Percentiles rank a stretch among this genome's conserved stretches.
These are phyloP conservation scores for Mesitornis unicolor DNA, from an alignment of 2,113 vertebrate species.

Conservation along the genomic window DNA sequence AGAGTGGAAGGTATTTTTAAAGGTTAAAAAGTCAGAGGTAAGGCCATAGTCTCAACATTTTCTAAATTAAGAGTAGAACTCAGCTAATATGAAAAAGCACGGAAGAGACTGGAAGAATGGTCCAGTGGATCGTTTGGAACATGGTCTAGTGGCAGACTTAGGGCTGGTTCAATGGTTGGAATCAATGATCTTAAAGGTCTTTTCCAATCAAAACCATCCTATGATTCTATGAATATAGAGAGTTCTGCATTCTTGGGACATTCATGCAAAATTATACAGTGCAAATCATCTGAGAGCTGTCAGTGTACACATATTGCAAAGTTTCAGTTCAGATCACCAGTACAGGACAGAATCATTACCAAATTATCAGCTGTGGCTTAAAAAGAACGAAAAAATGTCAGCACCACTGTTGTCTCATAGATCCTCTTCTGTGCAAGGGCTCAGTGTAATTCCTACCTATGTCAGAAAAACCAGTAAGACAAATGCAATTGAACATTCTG, in stretches of 20 bases:
- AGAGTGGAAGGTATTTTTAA: not conserved
- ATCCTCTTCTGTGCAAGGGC: conserved; percentile 77
- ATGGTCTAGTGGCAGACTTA: too few species aligned
- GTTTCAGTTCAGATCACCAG: not conserved
- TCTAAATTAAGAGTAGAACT: not conserved
- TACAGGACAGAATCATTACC: not conserved
- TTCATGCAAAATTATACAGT: not conserved
- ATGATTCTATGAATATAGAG: too few species aligned
- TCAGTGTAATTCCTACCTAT: conserved; percentile 79
- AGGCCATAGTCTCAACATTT: not conserved
- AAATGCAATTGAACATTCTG: not conserved
- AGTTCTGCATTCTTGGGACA: not conserved
- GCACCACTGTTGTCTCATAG: conserved; percentile 78
- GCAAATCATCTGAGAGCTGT: not conserved
- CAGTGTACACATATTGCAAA: not conserved
- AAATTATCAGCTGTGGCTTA: not conserved
- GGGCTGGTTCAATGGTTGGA: too few species aligned
- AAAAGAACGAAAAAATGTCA: too few species aligned
- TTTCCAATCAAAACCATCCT: too few species aligned
- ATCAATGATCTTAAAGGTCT: too few species aligned
- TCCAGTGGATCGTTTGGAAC: too few species aligned
- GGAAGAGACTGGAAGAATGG: not conserved
- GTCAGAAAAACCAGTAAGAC: conserved; percentile 69
- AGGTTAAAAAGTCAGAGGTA: not conserved
- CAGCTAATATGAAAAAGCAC: not conserved